These are phyloP conservation scores for Chymomyza costata DNA, from an alignment of 1,140 invertebrate species.

Conservation along the genomic window DNA sequence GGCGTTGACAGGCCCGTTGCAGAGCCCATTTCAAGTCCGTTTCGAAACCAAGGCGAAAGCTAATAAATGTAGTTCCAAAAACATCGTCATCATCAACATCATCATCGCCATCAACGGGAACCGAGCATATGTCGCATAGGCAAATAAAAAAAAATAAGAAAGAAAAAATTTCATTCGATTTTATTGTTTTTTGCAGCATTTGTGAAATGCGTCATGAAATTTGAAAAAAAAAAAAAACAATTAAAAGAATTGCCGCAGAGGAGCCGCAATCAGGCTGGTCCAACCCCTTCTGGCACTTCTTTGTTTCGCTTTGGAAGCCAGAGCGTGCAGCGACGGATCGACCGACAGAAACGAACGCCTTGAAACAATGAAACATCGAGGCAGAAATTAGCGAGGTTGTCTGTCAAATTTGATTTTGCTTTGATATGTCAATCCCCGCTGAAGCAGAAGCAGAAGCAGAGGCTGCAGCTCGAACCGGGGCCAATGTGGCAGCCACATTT, in stretches of 20 bases:
- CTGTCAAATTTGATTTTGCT: constrained; percentile 72
- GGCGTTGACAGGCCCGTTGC: constrained; percentile 26
- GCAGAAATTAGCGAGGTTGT: constrained; percentile 72
- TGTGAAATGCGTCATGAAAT: constrained; percentile 52
- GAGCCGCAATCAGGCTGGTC: background rate
- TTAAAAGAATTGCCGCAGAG: constrained; percentile 34
- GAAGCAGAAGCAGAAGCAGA: background rate
- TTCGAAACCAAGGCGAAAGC: constrained; percentile 26
- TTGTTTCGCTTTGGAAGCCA: too few species aligned
- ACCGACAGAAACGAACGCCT: constrained; percentile 50
- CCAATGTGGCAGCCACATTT: too few species aligned
- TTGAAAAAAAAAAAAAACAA: too few species aligned
- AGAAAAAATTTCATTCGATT: constrained; percentile 10
- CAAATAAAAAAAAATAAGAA: too few species aligned
- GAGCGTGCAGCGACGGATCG: constrained; percentile 1
- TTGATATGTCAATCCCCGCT: constrained; percentile 65
- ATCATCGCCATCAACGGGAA: constrained; percentile 10
- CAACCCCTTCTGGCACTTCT: constrained; percentile 23
- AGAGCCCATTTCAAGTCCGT: background rate
- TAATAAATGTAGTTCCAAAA: constrained; percentile 58
- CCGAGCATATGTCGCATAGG: constrained; percentile 3
- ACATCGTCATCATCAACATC: constrained; percentile 13
- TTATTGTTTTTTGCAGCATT: constrained; percentile 18
- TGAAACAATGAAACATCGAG: constrained; percentile 71
- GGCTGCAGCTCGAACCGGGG: background rate